Evolutionary conservation across 2,113 vertebrate species (phyloP).

Genomic region (Panurus biarmicus): DNA sequence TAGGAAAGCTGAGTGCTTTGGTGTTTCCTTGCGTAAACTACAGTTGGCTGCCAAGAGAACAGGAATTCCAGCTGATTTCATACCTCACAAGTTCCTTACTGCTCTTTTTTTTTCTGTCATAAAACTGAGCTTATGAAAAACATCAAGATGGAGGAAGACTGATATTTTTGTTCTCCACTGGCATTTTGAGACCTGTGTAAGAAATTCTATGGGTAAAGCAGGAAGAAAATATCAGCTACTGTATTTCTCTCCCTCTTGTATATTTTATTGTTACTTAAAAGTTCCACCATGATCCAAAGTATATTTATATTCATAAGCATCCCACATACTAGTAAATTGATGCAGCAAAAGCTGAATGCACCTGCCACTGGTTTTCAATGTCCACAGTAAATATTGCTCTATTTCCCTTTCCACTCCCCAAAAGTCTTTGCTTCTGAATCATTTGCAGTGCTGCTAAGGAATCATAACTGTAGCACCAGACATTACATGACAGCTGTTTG

Average conservation of each 20-base stretch:
- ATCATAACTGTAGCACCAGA: slow-evolving; percentile 29
- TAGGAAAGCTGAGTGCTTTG: not conserved
- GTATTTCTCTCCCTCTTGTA: not conserved
- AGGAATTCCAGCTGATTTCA: not conserved
- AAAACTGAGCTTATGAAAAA: not conserved
- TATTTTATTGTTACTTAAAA: not conserved
- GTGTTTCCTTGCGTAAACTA: not conserved
- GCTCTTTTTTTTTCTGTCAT: not conserved
- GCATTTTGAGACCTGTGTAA: not conserved
- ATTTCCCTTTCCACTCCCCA: not conserved
- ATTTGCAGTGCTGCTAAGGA: slow-evolving; percentile 31
- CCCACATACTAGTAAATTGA: not conserved
- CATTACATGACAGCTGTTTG: slow-evolving; percentile 64
- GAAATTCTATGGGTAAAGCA: not conserved
- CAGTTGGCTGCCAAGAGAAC: not conserved
- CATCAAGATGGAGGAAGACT: not conserved
- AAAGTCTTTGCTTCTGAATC: slow-evolving; percentile 25
- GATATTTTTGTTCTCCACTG: not conserved
- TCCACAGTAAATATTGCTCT: not conserved
- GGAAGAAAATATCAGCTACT: not conserved
- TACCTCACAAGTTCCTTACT: not conserved
- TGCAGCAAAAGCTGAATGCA: not conserved
- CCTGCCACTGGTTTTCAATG: not conserved
- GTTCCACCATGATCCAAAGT: not conserved
- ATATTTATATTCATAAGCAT: not conserved